Conservation (phyloP, 1,140 invertebrate species). For the Drosophila pseudoobscura region DNA sequence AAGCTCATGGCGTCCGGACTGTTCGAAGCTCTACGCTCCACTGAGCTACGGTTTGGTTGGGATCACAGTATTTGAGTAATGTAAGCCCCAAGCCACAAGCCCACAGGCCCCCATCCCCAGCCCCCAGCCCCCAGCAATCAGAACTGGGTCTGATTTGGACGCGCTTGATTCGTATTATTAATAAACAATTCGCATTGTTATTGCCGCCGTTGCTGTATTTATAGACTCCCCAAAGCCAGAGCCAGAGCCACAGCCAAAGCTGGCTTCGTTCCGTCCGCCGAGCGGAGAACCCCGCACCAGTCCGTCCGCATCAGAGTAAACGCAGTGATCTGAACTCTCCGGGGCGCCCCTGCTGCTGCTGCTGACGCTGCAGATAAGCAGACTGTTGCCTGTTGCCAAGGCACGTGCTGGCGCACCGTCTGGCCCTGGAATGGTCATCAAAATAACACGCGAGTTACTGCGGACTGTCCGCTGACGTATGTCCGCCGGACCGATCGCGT, state of each 20-base stretch:
- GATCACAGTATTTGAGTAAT: conserved; percentile 8
- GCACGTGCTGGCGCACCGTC: conserved; percentile 49
- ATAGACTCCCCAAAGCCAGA: conserved; percentile 14
- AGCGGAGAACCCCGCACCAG: neutral
- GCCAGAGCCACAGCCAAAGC: neutral
- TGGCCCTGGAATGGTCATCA: conserved; percentile 30
- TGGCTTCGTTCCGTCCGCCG: neutral
- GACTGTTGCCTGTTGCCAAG: conserved; percentile 7
- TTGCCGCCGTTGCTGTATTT: conserved; percentile 12
- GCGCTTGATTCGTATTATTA: conserved; percentile 36
- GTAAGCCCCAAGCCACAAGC: too few species aligned
- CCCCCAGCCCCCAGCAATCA: conserved; percentile 26
- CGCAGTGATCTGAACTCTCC: neutral
- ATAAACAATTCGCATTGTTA: conserved; percentile 24
- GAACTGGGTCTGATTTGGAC: conserved; percentile 1
- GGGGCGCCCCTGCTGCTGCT: too few species aligned
- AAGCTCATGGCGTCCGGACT: conserved; percentile 55
- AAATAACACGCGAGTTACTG: conserved; percentile 38
- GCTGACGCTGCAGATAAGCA: too few species aligned
- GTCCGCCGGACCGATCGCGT: neutral
- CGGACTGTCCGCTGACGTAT: conserved; percentile 12
- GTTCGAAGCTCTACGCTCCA: conserved; percentile 35
- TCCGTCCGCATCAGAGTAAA: neutral
- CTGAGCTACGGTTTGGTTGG: conserved; percentile 32
- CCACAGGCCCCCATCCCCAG: neutral